phyloP scores from a whole-genome alignment of 2,888 invertebrate genomes.

The Cerastoderma edule region DNA sequence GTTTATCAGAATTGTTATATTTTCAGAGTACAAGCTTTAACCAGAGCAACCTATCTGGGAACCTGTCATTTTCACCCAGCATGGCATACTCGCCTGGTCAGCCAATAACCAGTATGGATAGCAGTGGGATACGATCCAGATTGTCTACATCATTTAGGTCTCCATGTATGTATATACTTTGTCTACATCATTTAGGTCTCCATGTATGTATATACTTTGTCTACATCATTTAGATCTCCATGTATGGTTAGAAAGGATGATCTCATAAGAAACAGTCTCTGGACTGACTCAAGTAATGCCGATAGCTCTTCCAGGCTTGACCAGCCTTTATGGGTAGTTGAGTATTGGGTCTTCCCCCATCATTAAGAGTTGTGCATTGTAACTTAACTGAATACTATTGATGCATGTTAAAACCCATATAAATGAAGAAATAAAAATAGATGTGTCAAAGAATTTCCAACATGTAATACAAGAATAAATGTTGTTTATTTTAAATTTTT shows the following conservation, averaged over 20 bases:
- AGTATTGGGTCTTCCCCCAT: background rate
- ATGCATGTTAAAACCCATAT: too few relatives aligned
- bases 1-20: background rate
- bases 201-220: conserved; percentile 61
- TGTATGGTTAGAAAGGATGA: background rate
- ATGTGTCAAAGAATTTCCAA: too few relatives aligned
- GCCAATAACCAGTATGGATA: conserved; percentile 52
- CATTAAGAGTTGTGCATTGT: background rate
- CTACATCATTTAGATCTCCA: background rate
- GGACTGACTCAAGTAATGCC: background rate
- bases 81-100: conserved; percentile 48
- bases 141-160: conserved; percentile 29
- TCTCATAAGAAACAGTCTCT: background rate
- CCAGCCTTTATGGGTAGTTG: background rate
- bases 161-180: conserved; percentile 9
- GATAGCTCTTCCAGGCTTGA: background rate
- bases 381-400: too few relatives aligned
- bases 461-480: too few relatives aligned
- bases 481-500: too few relatives aligned
- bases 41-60: conserved; percentile 38
- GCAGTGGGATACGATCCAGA: conserved; percentile 66
- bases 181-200: conserved; percentile 64
- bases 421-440: too few relatives aligned
- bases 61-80: conserved; percentile 49
- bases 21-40: conserved; percentile 47